Base-by-base conservation (phyloP, 1,140 invertebrate genomes). In the Platyscapa corneri region DNA sequence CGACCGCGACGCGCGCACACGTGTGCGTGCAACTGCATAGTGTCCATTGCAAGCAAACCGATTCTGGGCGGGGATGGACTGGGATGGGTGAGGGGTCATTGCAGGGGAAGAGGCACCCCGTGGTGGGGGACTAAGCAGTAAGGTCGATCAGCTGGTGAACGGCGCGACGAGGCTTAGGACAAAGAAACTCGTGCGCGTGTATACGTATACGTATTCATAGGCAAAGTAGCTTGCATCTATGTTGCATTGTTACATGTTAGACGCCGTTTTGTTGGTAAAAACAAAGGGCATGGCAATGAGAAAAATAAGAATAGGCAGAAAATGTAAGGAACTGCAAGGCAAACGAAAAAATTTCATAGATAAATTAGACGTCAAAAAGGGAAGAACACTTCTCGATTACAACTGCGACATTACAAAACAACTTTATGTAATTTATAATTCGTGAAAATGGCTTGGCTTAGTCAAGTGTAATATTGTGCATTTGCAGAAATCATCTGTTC, bases 131-230 rank as follows among this genome's bases (percentile, higher is more conserved):
- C 12, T 53, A 72, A 39, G 23, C 46, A 42, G 75, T 87, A 88
- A 89, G 88, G 88, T 89, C 88, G 87, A 89, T 89, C 88, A 89
- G 88, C 88, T 89, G 88, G 87, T 75, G 83, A 78, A 60, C 56
- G 65, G 76, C 85, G 64, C 23, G 56, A 27, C 64, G 30, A 60
- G 23, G 56, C 72, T 37, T n/a, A 14, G 70, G 78, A 85, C 84
- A 85, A 85, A 85, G 84, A 77, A 85, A 85, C 34, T 37, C 42
- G 42, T 46, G 30, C 75, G 75, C n/a, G 27, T 34, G 14, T 10
- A 8, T 46, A 18, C 27, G 72, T 34, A 23, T 16, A 16, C 27
- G 34, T 14, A 1, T 7, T 32, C 30, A 70, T 20, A 42, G 37
- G 18, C 12, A 23, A 3, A 3, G 37, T 18, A 7, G 74, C 16